Percentiles rank a stretch among this genome's conserved stretches.
phyloP scores from a whole-genome alignment of 2,797 vertebrate genomes.

The Eospalax fontanierii region DNA sequence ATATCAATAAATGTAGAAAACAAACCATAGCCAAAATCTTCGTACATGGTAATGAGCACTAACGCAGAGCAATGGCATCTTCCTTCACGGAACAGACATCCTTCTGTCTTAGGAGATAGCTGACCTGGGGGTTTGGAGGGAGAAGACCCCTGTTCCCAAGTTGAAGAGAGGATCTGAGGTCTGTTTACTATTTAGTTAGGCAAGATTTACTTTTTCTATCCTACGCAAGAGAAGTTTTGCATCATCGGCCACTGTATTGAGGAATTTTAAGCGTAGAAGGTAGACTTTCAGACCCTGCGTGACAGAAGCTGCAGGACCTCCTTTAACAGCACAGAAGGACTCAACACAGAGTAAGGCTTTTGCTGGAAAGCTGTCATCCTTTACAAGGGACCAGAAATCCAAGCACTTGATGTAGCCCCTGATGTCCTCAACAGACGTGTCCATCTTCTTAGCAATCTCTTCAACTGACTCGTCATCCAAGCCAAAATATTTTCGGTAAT shows the following conservation, averaged over 20 bases:
- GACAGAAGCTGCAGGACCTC: accelerated
- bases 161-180: background rate
- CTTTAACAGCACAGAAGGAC: accelerated
- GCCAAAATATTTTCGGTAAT: constrained; percentile 46
- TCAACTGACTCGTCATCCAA: constrained; percentile 79
- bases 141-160: background rate
- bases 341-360: accelerated
- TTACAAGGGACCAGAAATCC: constrained; percentile 15
- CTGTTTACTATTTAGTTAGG: background rate
- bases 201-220: background rate
- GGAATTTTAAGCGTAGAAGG: constrained; percentile 7
- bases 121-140: background rate
- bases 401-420: background rate
- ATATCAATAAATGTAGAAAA: background rate
- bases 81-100: background rate
- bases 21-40: background rate
- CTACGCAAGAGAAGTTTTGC: constrained; percentile 49
- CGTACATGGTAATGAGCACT: background rate
- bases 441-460: background rate
- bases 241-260: constrained; percentile 47
- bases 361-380: background rate
- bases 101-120: background rate
- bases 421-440: background rate
- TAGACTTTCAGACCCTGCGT: constrained; percentile 60
- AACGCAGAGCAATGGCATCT: background rate